Base-by-base conservation (phyloP, 2,888 invertebrate species). In the Thera obeliscata region DNA sequence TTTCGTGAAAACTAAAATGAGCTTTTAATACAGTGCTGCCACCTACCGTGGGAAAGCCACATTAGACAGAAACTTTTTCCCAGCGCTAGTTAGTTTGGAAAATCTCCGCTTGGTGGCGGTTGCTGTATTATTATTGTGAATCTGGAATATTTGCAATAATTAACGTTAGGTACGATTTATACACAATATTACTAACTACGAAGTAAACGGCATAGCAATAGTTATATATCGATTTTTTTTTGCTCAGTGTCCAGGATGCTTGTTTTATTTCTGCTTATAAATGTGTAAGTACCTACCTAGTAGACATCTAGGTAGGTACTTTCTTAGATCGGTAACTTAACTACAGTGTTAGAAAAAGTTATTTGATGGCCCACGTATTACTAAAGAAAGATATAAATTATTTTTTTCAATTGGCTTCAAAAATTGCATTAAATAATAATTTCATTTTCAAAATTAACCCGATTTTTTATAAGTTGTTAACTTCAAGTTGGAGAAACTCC, bases 91-190 rank as follows among this genome's bases (percentile, higher is more conserved):
- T 59, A 46, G 55, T 69, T 11, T 12, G 43, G 41, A 41, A 61
- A 61, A 43, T 36, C 22, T 8, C 36, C 58, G 48, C 61, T 62
- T 9, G 61, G 52, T 55, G 64, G 64, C 61, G 68, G 57, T 68
- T 22, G 3, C 33, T 58, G 43, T 59, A 48, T 11, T 0, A 1
- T 64, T 65, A 33, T 55, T 50, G 41, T 22, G 11, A 58, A 41
- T 12, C 36, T 36, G 22, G 7, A 55, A 46, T 22, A 50, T 22
- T 50, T 50, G 22, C 22, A 22, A 22, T 22, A 22, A 22, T 22
- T 38, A 38, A 38, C 38, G 38, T 38, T 38, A 38, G 22, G 22
- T 22, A 1, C 22, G 22, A 22, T 38, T 5, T 38, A 38, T 38
- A 6, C 38, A 38, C 38, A 38, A 38, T 38, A 38, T 5, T 38